Evolutionary conservation across 92 coral and sea anemone species (phyloP), one percentile per base, ranked within the genome.

Genomic region (Parazoanthus atlanticus): DNA sequence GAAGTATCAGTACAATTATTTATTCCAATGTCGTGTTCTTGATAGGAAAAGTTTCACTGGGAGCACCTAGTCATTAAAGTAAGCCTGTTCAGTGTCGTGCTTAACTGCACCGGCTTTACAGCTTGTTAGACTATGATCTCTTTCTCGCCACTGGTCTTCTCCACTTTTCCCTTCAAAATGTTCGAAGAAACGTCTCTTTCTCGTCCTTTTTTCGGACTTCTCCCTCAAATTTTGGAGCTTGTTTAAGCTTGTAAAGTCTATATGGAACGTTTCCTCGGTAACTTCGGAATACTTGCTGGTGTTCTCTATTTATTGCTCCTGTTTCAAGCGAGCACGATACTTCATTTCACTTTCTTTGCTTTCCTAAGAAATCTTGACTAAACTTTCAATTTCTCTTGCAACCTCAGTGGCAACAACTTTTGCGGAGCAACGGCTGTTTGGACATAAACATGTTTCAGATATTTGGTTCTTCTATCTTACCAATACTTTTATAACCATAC

Each of bases 361-460:
- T 43, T 79, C 88, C 61, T 90, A n/a, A n/a, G n/a, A n/a, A n/a
- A n/a, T 91, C 66, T 58, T 56, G 32, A 89, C 36, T 6, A 30
- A 69, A 70, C 66, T 85, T 67, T 78, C 74, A 32, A 72, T 66
- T 32, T 88, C 88, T 64, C 91, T 85, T 16, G 88, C 67, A 73
- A 91, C 80, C 41, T 89, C 85, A 66, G 84, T 54, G 2, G 92
- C 90, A 7, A 73, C 89, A 54, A 85, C 84, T 80, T 89, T 92
- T 5, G 92, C 94, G 82, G 89, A 92, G 41, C 92, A 85, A 43
- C 94, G 89, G 75, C 90, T 85, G 32, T 75, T 90, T 23, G 93
- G 94, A 71, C 89, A 92, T 72, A 90, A 85, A 92, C 90, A 90
- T 86, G 93, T 58, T 56, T 80, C 91, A 49, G 93, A 67, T 90